Evolutionary conservation across 2,797 vertebrate species (phyloP).

Genomic region (Crenuchus spilurus): DNA sequence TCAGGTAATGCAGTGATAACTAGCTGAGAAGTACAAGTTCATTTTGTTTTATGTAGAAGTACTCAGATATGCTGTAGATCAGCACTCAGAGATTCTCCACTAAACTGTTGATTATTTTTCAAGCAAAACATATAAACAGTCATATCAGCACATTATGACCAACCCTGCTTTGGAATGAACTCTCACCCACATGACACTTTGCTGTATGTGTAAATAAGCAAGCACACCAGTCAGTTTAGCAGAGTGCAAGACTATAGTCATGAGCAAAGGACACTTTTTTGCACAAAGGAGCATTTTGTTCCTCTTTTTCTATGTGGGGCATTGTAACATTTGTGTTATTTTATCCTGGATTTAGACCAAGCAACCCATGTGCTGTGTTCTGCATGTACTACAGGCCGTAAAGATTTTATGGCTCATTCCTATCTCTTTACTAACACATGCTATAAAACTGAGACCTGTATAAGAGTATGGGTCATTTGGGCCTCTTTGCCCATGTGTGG

Average conservation of each 20-base stretch:
- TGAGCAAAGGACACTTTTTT: too few species aligned
- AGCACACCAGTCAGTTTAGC: too few species aligned
- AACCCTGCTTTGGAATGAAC: too few species aligned
- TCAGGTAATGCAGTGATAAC: slow-evolving; percentile 82
- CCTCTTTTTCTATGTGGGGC: not conserved
- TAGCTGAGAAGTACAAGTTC: too few species aligned
- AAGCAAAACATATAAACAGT: slow-evolving; percentile 1
- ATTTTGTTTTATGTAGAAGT: too few species aligned
- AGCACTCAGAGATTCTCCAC: not conserved
- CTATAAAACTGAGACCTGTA: slow-evolving; percentile 58
- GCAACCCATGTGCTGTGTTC: slow-evolving; percentile 63
- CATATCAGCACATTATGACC: too few species aligned
- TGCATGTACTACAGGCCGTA: slow-evolving; percentile 56
- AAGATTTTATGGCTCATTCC: slow-evolving; percentile 71
- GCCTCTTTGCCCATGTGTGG: slow-evolving; percentile 30
- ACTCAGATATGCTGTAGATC: not conserved
- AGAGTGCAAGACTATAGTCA: too few species aligned
- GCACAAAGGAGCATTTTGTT: too few species aligned
- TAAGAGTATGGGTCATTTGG: slow-evolving; percentile 54
- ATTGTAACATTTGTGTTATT: slow-evolving; percentile 29
- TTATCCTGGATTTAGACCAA: slow-evolving; percentile 36
- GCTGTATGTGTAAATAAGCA: too few species aligned
- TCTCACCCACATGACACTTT: too few species aligned
- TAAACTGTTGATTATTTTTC: slow-evolving; percentile 21
- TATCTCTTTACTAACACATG: slow-evolving; percentile 64